Base-by-base conservation (phyloP, 2,113 vertebrate genomes). In the Saimiri boliviensis region DNA sequence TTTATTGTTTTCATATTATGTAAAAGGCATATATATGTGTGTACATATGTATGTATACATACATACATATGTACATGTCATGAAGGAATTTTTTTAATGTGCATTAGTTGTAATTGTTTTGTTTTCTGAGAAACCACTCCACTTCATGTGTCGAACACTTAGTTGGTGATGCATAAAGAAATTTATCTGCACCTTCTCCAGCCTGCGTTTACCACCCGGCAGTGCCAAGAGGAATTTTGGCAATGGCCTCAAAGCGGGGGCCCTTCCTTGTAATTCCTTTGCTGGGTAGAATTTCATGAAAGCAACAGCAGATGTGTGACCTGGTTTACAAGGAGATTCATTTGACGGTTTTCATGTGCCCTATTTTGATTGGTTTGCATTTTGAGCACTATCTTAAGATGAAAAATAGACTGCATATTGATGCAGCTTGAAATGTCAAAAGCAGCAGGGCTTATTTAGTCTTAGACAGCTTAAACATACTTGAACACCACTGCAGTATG, bases 341-440 rank as follows among this genome's bases (percentile, higher is more conserved):
- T 23, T 79, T 42, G 32, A 68, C 37, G 11, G 74, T 32, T 89
- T 82, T 58, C 32, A 87, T 77, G 17, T 19, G 32, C n/a, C 32
- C 37, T 95, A 20, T 77, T 94, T 94, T 91, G n/a, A 95, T 91
- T 92, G 56, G 37, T 56, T 91, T 60, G 35, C 35, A 47, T 49
- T 60, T 47, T 56, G 16, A 94, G n/a, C 66, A 47, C 32, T 85
- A 66, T 71, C 56, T 90, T 63, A 84, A 88, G 37, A 66, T 35
- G 32, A 97, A 93, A 86, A 91, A 30, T 16, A 80, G 56, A 87
- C n/a, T 40, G 20, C 2, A 37, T 35, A 32, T 52, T 45, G 13
- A 49, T 66, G 49, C 19, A 9, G 49, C 14, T 81, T 63, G 13
- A 35, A 16, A 49, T 84, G 47, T 74, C 49, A 20, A 81, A 92